Percentiles rank a stretch among this genome's conserved stretches.
Evolutionary conservation across 1,140 invertebrate genomes (phyloP).

Genomic region (Scaptodrosophila lebanonensis): DNA sequence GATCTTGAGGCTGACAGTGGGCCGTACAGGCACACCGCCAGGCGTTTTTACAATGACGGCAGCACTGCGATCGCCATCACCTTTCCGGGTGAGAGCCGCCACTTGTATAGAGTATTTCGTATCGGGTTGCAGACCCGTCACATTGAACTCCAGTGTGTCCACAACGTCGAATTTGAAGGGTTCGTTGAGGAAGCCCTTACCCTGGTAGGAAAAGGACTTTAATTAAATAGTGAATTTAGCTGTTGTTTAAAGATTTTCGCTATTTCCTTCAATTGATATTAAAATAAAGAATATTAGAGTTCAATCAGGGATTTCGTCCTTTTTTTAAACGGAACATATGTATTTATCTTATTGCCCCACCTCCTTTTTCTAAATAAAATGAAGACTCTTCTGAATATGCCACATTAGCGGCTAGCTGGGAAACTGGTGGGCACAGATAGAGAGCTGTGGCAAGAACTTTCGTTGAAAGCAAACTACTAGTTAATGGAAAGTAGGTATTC

Average conservation of each 20-base stretch:
- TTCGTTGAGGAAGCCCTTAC: slow-evolving; percentile 88
- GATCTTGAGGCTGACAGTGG: slow-evolving; percentile 90
- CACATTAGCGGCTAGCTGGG: too few relatives aligned
- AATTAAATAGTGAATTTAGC: neutral
- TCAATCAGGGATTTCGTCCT: too few relatives aligned
- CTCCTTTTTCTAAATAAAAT: too few relatives aligned
- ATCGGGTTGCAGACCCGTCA: slow-evolving; percentile 93
- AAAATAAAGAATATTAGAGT: too few relatives aligned
- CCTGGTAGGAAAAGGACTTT: slow-evolving; percentile 78
- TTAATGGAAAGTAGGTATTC: too few relatives aligned
- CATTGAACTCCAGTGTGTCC: slow-evolving; percentile 88
- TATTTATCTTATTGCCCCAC: too few relatives aligned
- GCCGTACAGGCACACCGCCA: slow-evolving; percentile 93
- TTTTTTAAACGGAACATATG: too few relatives aligned
- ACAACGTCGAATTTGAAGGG: slow-evolving; percentile 90
- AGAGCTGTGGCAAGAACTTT: too few relatives aligned
- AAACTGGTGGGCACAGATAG: too few relatives aligned
- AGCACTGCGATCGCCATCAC: slow-evolving; percentile 92
- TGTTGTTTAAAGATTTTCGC: neutral
- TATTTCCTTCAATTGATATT: neutral
- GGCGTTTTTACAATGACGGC: slow-evolving; percentile 91
- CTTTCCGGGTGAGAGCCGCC: slow-evolving; percentile 94
- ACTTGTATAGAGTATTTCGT: slow-evolving; percentile 95
- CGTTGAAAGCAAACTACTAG: too few relatives aligned
- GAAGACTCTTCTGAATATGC: too few relatives aligned